Conservation (phyloP, 2,797 vertebrate genomes). For the Meriones psammophilus region DNA sequence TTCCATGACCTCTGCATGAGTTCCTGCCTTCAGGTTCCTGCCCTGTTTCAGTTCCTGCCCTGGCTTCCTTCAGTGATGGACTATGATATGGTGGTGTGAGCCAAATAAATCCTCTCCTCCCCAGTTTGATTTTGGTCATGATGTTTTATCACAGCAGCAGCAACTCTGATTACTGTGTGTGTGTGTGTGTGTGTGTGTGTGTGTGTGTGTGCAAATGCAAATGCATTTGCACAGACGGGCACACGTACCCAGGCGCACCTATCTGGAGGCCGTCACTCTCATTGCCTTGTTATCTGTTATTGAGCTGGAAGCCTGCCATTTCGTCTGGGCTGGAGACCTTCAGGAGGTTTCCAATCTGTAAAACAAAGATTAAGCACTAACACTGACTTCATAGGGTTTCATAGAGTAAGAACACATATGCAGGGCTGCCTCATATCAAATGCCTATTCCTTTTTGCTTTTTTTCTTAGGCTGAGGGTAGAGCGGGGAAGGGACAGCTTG, state of each 20-base stretch:
- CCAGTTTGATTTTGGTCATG: not conserved
- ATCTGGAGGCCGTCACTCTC: not conserved
- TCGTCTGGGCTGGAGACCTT: not conserved
- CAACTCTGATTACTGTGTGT: not conserved
- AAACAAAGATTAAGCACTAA: constrained; percentile 57
- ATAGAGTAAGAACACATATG: constrained; percentile 6
- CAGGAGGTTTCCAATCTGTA: constrained; percentile 14
- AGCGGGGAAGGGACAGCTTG: not conserved
- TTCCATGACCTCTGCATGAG: not conserved
- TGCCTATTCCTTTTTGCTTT: not conserved
- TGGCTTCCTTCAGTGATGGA: not conserved
- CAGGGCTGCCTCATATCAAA: constrained; percentile 27
- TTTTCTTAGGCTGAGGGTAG: not conserved
- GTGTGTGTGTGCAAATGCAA: too few species aligned
- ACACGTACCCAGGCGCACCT: too few species aligned
- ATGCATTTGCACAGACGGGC: not conserved
- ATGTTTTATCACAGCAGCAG: not conserved
- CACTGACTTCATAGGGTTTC: constrained; percentile 18
- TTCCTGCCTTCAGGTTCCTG: not conserved
- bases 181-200: not conserved
- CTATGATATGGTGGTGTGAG: not conserved
- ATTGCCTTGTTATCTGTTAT: not conserved
- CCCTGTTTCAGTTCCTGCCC: not conserved
- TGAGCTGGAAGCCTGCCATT: not conserved
- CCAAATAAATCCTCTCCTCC: not conserved